Conservation (phyloP, 2,888 invertebrate genomes). For the Drosophila bunnanda region DNA sequence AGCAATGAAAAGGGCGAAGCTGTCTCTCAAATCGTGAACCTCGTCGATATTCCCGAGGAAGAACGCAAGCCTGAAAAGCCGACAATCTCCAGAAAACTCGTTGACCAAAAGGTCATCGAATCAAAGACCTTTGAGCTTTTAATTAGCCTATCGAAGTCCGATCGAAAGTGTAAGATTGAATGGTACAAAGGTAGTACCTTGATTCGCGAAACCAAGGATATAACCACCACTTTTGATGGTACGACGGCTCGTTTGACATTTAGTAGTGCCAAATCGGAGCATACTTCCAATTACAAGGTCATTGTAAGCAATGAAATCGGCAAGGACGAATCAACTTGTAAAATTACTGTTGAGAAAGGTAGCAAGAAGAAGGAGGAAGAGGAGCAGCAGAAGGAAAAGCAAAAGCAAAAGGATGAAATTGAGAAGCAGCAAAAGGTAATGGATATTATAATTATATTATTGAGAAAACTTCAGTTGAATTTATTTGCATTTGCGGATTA, state of each 20-base stretch:
- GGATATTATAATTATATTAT: background rate
- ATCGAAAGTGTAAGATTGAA: slow-evolving; percentile 92
- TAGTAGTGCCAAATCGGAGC: slow-evolving; percentile 90
- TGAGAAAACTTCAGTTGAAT: background rate
- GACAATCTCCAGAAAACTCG: slow-evolving; percentile 90
- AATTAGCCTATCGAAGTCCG: slow-evolving; percentile 89
- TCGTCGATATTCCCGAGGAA: slow-evolving; percentile 92
- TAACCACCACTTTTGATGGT: slow-evolving; percentile 93
- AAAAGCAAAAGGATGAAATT: slow-evolving; percentile 83
- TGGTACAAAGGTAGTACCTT: slow-evolving; percentile 94
- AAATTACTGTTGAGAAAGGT: slow-evolving; percentile 90
- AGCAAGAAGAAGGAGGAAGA: slow-evolving; percentile 86
- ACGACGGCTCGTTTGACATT: slow-evolving; percentile 92
- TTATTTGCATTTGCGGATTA: background rate
- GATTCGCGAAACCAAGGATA: slow-evolving; percentile 91
- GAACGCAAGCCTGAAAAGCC: slow-evolving; percentile 92
- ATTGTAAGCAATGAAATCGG: slow-evolving; percentile 96
- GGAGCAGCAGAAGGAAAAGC: slow-evolving; percentile 85
- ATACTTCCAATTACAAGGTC: slow-evolving; percentile 92
- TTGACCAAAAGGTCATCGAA: slow-evolving; percentile 89
- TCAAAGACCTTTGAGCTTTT: slow-evolving; percentile 92
- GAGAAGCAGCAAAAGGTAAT: slow-evolving; percentile 85
- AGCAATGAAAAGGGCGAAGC: slow-evolving; percentile 97
- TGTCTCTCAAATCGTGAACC: slow-evolving; percentile 93
- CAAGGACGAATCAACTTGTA: slow-evolving; percentile 93